A percentile compares a stretch with the other conserved stretches of the same genome.
Evolutionary conservation across 2,888 invertebrate species (phyloP).

Genomic region (Automeris io): DNA sequence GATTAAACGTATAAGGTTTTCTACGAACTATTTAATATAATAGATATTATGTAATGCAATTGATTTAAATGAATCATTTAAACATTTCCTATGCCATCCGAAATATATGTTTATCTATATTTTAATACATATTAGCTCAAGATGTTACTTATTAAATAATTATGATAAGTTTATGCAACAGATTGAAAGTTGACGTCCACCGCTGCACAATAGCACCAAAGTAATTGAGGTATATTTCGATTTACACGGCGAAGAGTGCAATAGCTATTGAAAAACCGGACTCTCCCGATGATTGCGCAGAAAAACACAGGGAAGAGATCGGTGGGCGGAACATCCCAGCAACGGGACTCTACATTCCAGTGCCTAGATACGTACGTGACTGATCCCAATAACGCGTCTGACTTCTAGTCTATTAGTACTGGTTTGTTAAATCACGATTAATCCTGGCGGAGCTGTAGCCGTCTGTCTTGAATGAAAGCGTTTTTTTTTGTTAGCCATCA

Average conservation of each 20-base stretch:
- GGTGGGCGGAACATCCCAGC: slow-evolving; percentile 32
- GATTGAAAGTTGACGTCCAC: slow-evolving; percentile 24
- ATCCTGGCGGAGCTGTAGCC: too few species aligned
- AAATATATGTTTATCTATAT: too few species aligned
- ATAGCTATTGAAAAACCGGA: slow-evolving; percentile 30
- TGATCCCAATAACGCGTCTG: slow-evolving; percentile 13
- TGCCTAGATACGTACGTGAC: slow-evolving; percentile 18
- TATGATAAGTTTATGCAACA: not conserved
- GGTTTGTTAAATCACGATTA: slow-evolving; percentile 1
- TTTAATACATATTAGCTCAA: too few species aligned
- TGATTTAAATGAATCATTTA: too few species aligned
- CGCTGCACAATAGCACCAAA: slow-evolving; percentile 33
- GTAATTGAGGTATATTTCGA: slow-evolving; percentile 45
- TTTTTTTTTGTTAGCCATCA: too few species aligned
- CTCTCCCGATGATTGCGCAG: slow-evolving; percentile 44
- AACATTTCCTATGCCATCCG: too few species aligned
- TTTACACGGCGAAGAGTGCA: slow-evolving; percentile 38
- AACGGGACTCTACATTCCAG: slow-evolving; percentile 51
- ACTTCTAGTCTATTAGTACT: slow-evolving; percentile 10
- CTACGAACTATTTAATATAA: too few species aligned
- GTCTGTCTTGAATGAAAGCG: too few species aligned
- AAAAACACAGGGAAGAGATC: slow-evolving; percentile 36
- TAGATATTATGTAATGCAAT: too few species aligned
- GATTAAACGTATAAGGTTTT: too few species aligned
- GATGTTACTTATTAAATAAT: slow-evolving; percentile 15